Evolutionary conservation across 1,140 invertebrate species (phyloP).

Genomic region (Diabrotica undecimpunctata): DNA sequence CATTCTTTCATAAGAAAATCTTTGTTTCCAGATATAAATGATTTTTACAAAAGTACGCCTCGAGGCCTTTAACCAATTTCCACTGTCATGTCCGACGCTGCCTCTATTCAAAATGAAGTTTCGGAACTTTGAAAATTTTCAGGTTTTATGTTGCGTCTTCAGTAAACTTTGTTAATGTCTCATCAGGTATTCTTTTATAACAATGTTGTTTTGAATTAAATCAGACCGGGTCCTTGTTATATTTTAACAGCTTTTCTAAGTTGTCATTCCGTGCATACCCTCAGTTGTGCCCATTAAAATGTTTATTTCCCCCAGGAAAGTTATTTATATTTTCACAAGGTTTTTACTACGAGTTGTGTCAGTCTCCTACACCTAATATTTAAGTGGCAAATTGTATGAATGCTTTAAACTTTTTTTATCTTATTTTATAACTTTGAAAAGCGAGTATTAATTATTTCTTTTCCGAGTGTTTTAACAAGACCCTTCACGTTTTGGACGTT

Average conservation of each 20-base stretch:
- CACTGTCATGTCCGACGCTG: background rate
- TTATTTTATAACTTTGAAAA: no score
- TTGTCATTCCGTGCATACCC: conserved; percentile 8
- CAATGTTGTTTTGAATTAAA: conserved; percentile 15
- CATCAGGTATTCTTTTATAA: conserved; percentile 18
- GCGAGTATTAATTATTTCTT: no score
- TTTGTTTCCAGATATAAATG: no score
- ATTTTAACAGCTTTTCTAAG: conserved; percentile 15
- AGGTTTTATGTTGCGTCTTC: conserved; percentile 6
- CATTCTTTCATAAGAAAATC: background rate
- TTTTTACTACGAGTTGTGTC: no score
- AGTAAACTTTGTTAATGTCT: conserved; percentile 15
- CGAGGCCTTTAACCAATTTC: background rate
- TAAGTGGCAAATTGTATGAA: background rate
- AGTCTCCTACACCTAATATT: conserved; percentile 5
- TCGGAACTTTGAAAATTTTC: conserved; percentile 1
- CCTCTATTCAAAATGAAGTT: conserved; percentile 8
- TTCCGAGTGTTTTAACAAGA: no score
- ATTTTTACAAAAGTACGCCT: background rate
- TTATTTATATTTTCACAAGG: conserved; percentile 8
- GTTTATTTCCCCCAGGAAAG: conserved; percentile 8
- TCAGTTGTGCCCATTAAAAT: conserved; percentile 4
- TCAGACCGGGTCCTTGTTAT: conserved; percentile 6
- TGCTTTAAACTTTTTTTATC: no score
- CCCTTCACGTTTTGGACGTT: no score